Evolutionary conservation across 2,888 invertebrate genomes (phyloP), one percentile per base, ranked within the genome.

Genomic region (Ctena decussata): DNA sequence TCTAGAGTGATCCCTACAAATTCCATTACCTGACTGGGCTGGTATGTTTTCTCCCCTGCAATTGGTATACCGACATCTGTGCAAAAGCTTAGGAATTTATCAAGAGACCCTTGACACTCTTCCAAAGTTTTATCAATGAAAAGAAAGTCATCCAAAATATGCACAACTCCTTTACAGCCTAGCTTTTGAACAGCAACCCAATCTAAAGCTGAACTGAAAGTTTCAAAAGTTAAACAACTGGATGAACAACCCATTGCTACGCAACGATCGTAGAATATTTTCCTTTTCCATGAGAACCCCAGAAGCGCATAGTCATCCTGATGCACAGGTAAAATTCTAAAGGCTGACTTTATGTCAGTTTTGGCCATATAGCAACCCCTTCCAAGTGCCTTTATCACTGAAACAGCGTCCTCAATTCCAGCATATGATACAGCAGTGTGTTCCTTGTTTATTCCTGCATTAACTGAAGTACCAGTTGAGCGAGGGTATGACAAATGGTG

Each of bases 61-160:
- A 81, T 71, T 0, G 82, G 82, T 8, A 81, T 69, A n/a, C 82
- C 77, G 30, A 77, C n/a, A 21, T 27, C 8, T 5, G 0, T 6
- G 65, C 76, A 77, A 24, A 81, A 49, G 0, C n/a, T 3, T 15
- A 77, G 21, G 41, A 81, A 81, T 18, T 30, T 8, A 27, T 69
- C 15, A 5, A 81, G 44, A 21, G 30, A 32, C 12, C 21, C 27
- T n/a, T 41, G 18, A 24, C 49, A 49, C 24, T 3, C 0, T 15
- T 60, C 44, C n/a, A 32, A 18, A 18, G 72, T n/a, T n/a, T 24
- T 44, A 11, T 73, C 75, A 11, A 84, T 53, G n/a, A 84, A 76
- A 15, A 84, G 44, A 69, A 84, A 84, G 32, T 80, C 84, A 76
- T 84, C 84, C 0, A 80, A 12, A 21, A 84, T 46, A 71, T 84